Conservation (phyloP, 2,113 vertebrate genomes). For the Caracal caracal region DNA sequence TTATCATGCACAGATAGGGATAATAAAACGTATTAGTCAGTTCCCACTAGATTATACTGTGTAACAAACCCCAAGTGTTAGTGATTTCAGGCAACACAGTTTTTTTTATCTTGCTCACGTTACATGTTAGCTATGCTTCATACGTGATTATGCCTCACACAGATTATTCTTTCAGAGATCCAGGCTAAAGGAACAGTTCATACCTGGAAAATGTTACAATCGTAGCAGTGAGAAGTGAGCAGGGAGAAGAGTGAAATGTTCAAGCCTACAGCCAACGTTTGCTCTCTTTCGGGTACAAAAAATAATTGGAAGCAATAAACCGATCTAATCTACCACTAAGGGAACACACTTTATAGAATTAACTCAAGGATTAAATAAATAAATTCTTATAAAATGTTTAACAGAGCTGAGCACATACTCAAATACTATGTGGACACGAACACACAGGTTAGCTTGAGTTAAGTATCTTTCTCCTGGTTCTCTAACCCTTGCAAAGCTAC, state of each 20-base stretch:
- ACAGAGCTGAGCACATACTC: not conserved
- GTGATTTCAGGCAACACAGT: not conserved
- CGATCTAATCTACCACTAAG: not conserved
- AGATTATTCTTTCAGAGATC: not conserved
- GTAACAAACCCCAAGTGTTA: not conserved
- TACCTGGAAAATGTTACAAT: not conserved
- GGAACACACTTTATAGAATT: not conserved
- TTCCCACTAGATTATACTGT: not conserved
- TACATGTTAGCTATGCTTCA: not conserved
- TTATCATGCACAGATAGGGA: not conserved
- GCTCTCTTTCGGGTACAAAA: not conserved
- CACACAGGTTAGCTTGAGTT: not conserved
- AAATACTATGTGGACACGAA: not conserved
- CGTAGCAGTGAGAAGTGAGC: not conserved
- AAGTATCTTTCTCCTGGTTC: not conserved
- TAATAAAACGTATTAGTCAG: not conserved
- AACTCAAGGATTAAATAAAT: not conserved
- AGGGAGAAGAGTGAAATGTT: not conserved
- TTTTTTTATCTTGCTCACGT: not conserved
- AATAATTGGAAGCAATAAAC: not conserved
- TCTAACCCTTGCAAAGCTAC: not conserved
- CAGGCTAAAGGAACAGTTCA: not conserved
- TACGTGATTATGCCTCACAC: not conserved
- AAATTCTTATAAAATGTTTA: constrained; percentile 3
- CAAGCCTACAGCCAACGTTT: not conserved